Conservation (phyloP, 2,113 vertebrate genomes). For the Pica pica region DNA sequence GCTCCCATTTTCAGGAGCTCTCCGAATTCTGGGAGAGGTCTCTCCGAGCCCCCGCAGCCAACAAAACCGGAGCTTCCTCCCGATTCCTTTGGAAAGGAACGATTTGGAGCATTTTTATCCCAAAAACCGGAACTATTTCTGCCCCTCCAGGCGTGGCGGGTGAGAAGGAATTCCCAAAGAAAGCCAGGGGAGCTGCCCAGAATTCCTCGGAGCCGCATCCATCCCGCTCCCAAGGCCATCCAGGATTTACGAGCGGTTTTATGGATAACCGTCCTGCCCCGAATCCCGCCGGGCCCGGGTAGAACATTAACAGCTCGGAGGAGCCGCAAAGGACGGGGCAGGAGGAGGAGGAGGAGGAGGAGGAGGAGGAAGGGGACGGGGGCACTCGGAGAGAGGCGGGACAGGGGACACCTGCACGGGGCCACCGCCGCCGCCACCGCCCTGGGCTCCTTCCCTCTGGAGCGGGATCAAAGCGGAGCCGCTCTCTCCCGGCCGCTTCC, state of each 20-base stretch:
- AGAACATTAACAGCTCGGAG: background rate
- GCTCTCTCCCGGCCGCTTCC: background rate
- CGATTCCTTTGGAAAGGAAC: background rate
- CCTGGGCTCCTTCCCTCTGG: background rate
- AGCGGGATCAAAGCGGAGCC: background rate
- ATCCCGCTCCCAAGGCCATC: background rate
- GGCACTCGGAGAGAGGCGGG: background rate
- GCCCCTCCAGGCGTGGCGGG: too few species aligned
- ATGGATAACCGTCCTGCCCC: background rate
- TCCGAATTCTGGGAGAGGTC: background rate
- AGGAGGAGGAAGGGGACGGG: background rate
- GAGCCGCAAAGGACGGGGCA: background rate
- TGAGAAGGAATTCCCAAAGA: background rate
- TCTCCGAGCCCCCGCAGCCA: background rate
- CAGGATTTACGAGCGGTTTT: background rate
- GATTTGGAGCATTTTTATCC: background rate
- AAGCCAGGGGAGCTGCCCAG: background rate
- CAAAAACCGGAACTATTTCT: background rate
- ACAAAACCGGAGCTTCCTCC: background rate
- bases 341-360: background rate
- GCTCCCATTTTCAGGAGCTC: background rate
- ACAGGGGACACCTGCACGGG: accelerated
- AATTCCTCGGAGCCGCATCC: background rate
- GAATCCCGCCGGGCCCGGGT: background rate
- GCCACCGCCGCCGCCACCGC: accelerated